Percentiles rank a stretch among this genome's conserved stretches.
Evolutionary conservation across 53 echinoderm and acorn worm genomes (phyloP).

Genomic region (Astropecten irregularis): DNA sequence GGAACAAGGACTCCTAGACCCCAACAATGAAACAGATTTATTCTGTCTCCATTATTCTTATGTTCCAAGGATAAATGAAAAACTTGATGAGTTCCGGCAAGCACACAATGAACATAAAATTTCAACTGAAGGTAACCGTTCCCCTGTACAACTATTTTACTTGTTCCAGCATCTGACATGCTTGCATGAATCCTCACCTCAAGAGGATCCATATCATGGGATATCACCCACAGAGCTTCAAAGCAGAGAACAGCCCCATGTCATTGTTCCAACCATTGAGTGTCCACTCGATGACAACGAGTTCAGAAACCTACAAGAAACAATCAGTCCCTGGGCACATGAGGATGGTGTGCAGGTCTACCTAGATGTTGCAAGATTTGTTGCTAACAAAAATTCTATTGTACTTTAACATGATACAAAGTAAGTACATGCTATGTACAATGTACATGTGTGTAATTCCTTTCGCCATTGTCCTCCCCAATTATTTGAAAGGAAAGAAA

Average conservation of each 20-base stretch:
- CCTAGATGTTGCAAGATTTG: not conserved
- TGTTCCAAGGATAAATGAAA: constrained; percentile 7
- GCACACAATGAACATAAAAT: constrained; percentile 52
- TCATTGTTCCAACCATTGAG: not conserved
- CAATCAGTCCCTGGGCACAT: constrained; percentile 5
- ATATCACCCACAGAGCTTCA: not conserved
- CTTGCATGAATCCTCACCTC: not conserved
- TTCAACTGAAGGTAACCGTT: constrained; percentile 41
- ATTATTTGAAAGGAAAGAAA: no score
- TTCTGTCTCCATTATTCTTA: constrained; percentile 16
- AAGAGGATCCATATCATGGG: constrained; percentile 1
- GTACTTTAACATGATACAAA: no score
- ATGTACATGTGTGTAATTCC: no score
- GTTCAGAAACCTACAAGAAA: not conserved
- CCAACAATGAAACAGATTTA: constrained; percentile 1
- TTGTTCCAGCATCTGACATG: not conserved
- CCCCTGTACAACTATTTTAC: constrained; percentile 45
- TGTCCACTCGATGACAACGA: not conserved
- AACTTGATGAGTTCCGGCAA: not conserved
- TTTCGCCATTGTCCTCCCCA: no score
- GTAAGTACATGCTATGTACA: no score
- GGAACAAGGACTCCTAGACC: not conserved
- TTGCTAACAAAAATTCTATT: no score
- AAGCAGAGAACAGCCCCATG: not conserved
- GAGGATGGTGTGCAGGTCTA: constrained; percentile 4